Evolutionary conservation across 2,113 vertebrate species (phyloP).

Genomic region (Sialia sialis): DNA sequence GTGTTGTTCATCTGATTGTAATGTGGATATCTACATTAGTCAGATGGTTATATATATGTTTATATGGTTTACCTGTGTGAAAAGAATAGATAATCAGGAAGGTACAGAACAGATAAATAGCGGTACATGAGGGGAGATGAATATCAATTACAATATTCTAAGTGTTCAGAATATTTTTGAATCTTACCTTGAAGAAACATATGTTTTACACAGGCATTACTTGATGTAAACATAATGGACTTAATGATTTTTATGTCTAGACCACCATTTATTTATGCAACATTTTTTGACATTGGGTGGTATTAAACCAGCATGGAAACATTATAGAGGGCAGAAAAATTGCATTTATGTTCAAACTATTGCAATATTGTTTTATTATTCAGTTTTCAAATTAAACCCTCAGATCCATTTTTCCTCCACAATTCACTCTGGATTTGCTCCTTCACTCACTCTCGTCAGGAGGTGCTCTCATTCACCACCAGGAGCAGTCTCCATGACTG

Average conservation of each 20-base stretch:
- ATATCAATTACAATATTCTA: background rate
- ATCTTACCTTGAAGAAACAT: background rate
- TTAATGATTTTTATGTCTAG: background rate
- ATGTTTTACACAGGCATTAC: background rate
- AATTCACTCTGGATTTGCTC: background rate
- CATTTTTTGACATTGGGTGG: fast-evolving
- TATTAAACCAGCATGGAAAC: background rate
- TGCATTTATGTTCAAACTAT: background rate
- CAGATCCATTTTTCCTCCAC: background rate
- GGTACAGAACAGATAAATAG: background rate
- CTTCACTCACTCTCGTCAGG: background rate
- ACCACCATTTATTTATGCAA: background rate
- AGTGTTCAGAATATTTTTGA: background rate
- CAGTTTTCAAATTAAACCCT: background rate
- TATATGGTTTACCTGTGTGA: background rate
- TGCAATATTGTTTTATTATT: background rate
- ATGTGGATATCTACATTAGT: background rate
- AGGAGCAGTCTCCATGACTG: background rate
- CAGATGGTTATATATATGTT: background rate
- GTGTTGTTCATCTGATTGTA: background rate
- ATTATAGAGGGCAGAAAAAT: background rate
- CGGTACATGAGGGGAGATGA: background rate
- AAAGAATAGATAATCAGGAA: background rate
- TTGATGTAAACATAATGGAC: background rate
- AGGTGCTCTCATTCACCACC: background rate